phyloP scores from a whole-genome alignment of 2,888 invertebrate genomes.

The Drosophila longiperda region DNA sequence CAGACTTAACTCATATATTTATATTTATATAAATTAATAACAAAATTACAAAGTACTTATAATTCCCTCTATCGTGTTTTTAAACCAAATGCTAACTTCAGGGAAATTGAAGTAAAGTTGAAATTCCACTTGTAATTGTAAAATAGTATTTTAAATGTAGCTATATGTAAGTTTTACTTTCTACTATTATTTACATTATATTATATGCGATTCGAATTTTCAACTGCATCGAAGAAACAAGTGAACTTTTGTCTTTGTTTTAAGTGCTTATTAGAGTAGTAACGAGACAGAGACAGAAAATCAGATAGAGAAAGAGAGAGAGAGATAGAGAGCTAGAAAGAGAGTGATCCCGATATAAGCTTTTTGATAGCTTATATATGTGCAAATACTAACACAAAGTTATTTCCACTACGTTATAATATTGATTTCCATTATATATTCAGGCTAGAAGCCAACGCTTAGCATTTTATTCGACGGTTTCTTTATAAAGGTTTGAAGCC shows the following conservation, averaged over 20 bases:
- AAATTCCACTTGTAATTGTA: not conserved
- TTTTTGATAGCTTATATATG: no score
- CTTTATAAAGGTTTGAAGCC: no score
- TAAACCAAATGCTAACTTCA: not conserved
- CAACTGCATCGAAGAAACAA: not conserved
- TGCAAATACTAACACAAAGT: no score
- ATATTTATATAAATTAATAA: not conserved
- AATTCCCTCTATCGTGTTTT: not conserved
- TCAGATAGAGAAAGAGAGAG: no score
- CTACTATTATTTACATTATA: no score
- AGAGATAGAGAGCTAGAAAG: no score
- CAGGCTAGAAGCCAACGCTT: no score
- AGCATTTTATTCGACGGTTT: no score
- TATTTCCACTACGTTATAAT: no score
- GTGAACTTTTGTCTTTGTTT: not conserved
- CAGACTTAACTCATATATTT: not conserved
- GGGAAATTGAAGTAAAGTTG: not conserved
- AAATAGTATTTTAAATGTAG: not conserved
- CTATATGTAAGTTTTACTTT: not conserved
- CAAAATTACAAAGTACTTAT: not conserved
- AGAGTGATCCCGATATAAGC: no score
- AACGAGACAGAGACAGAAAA: not conserved
- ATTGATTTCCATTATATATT: no score
- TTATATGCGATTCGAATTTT: not conserved
- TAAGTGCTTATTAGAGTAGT: not conserved